Base-by-base conservation (phyloP, 2,888 invertebrate species). In the Andrena bicolor region DNA sequence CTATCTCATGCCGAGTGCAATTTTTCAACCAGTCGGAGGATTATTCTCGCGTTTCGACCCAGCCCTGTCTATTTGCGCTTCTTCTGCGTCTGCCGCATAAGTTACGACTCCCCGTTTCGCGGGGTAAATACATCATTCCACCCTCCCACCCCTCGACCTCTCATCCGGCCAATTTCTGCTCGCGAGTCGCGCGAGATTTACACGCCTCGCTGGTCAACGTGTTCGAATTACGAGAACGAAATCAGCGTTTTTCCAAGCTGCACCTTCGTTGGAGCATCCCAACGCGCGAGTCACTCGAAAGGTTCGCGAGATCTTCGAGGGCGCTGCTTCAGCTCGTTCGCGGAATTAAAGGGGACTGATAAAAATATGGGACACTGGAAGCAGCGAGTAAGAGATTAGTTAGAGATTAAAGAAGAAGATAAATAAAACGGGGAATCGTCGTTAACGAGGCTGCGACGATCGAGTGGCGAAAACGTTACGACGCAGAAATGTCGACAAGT, bases 21-120 rank as follows among this genome's bases (percentile, higher is more conserved):
- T 83, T 86, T 86, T 73, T 86, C 86, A 72, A 71, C 58, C 41
- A 51, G 41, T 70, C 64, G 23, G 64, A 75, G 74, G 70, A 76
- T 85, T 79, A 70, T 85, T 79, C 65, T 69, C 85, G 65, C 69
- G 66, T 85, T 82, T 85, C 82, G 80, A 86, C 73, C 60, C 77
- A 23, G 2, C 65, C 56, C 65, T 77, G 64, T 83, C 84, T 86
- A 83, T 86, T 86, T 82, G 79, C 85, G 70, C 71, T 86, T 82
- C 77, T 82, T 82, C 72, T 53, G 60, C 32, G 74, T 32, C 48
- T 64, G 58, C 71, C 49, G 84, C 80, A 75, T 80, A 79, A 85
- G 82, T 85, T 79, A 81, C 76, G 76, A 65, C 74, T 71, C 30
- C 53, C 65, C 70, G 72, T 80, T 35, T 72, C 69, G 69, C 72